phyloP scores from a whole-genome alignment of 2,888 invertebrate genomes.

The Zelleria hepariella region DNA sequence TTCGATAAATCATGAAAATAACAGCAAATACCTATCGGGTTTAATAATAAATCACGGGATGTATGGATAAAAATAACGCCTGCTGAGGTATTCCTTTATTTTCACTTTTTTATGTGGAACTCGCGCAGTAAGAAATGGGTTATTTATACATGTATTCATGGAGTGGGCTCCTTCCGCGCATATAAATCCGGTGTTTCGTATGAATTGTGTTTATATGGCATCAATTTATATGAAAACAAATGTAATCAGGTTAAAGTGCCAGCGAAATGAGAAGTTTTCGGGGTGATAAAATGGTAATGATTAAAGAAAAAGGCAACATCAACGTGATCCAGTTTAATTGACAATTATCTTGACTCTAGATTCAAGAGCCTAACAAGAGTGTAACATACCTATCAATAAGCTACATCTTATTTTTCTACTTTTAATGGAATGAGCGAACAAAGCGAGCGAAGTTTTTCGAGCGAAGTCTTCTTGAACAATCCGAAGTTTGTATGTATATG shows the following conservation, averaged over 20 bases:
- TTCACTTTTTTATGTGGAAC: conserved; percentile 52
- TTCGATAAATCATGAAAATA: conserved; percentile 35
- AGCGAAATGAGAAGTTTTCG: background rate
- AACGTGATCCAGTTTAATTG: background rate
- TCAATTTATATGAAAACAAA: background rate
- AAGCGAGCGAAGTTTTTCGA: too few species aligned
- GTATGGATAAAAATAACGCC: conserved; percentile 41
- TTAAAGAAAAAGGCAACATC: background rate
- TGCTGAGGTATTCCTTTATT: conserved; percentile 43
- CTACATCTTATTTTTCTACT: too few species aligned
- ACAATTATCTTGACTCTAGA: background rate
- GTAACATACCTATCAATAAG: too few species aligned
- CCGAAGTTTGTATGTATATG: too few species aligned
- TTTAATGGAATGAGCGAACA: too few species aligned
- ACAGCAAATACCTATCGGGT: conserved; percentile 39
- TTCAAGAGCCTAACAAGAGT: background rate
- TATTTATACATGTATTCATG: conserved; percentile 63
- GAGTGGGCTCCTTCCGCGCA: conserved; percentile 33
- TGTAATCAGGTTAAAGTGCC: background rate
- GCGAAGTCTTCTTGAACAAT: too few species aligned
- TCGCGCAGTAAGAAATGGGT: conserved; percentile 49
- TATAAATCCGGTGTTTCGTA: conserved; percentile 19
- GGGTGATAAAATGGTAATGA: background rate
- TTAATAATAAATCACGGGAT: conserved; percentile 49
- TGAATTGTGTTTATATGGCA: conserved; percentile 3